A percentile compares a stretch with the other conserved stretches of the same genome.
Conservation (phyloP, 2,113 vertebrate species). For the Thymallus thymallus region DNA sequence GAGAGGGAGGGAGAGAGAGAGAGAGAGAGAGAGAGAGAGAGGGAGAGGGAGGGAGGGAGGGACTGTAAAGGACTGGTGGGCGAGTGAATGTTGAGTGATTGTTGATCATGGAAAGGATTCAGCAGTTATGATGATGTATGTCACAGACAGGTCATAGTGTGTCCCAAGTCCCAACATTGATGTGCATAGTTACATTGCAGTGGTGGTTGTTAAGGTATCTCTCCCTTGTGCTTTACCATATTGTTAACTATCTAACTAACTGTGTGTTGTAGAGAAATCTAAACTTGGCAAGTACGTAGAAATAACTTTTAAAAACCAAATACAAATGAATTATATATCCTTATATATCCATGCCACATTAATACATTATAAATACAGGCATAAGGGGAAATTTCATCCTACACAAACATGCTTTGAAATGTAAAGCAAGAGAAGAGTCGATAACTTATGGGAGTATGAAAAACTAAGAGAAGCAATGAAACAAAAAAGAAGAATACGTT, state of each 20-base stretch:
- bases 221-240: conserved; percentile 41
- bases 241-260: conserved; percentile 1
- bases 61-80: no score
- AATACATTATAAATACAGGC: conserved; percentile 50
- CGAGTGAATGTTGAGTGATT: no score
- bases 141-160: no score
- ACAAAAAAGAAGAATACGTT: conserved; percentile 38
- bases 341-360: conserved; percentile 56
- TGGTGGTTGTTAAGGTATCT: neutral
- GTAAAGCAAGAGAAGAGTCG: conserved; percentile 49
- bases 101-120: neutral
- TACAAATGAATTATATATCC: conserved; percentile 41
- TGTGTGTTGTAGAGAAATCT: neutral
- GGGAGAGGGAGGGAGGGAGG: no score
- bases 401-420: conserved; percentile 40
- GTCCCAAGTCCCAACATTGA: no score
- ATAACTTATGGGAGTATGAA: conserved; percentile 34
- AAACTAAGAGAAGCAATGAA: conserved; percentile 35
- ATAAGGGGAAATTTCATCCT: conserved; percentile 28
- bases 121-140: neutral
- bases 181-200: neutral
- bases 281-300: conserved; percentile 20
- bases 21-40: neutral
- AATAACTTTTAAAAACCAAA: conserved; percentile 10
- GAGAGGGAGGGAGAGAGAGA: neutral